phyloP scores from a whole-genome alignment of 2,113 vertebrate species.

The Cryptomyrus ogoouensis region DNA sequence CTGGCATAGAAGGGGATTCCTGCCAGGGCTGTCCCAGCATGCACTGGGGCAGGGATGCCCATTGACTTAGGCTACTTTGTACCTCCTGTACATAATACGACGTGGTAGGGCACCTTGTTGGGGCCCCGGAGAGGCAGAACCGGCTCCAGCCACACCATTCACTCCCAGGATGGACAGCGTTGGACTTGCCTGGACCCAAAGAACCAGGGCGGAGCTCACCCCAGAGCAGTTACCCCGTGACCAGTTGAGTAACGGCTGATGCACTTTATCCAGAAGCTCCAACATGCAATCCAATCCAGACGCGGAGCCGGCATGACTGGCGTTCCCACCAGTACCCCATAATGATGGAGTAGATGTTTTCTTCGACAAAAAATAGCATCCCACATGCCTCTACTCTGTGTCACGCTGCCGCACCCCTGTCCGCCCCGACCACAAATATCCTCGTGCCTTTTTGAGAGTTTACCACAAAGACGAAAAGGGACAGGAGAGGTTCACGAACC shows the following conservation, averaged over 20 bases:
- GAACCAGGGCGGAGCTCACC: not conserved
- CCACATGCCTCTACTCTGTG: not conserved
- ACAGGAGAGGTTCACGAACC: not conserved
- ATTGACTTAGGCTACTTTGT: not conserved
- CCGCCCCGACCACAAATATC: not conserved
- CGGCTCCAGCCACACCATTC: not conserved
- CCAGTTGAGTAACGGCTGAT: not conserved
- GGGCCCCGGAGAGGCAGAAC: not conserved
- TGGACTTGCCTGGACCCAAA: not conserved
- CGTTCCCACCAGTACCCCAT: not conserved
- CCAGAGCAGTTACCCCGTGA: not conserved
- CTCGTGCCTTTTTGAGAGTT: not conserved
- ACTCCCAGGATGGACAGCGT: not conserved
- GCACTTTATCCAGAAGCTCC: not conserved
- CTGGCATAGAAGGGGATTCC: not conserved
- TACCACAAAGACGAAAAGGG: not conserved
- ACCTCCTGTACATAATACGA: not conserved
- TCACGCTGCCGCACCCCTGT: not conserved
- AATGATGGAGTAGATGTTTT: constrained; percentile 7
- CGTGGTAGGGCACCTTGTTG: not conserved
- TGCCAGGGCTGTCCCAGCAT: not conserved
- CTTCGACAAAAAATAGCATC: not conserved
- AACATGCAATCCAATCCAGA: not conserved
- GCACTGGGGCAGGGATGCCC: not conserved
- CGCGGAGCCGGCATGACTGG: not conserved